phyloP scores from a whole-genome alignment of 2,888 invertebrate species.

The Odontocerum albicorne region DNA sequence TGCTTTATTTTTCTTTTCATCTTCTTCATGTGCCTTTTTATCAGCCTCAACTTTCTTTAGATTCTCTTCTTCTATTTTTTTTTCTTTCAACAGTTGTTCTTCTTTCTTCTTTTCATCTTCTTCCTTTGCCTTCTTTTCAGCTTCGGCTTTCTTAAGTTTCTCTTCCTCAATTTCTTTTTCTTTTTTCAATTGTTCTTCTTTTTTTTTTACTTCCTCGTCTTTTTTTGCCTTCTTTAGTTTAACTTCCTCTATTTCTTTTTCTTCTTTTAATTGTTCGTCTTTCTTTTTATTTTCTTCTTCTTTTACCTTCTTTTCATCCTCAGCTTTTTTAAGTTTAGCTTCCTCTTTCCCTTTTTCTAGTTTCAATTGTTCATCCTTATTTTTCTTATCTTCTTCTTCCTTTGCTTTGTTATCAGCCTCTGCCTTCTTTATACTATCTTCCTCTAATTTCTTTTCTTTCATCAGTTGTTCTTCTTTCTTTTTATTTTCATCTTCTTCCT shows the following conservation, averaged over 20 bases:
- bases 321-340: no score
- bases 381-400: conserved; percentile 28
- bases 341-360: not conserved
- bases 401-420: conserved; percentile 20
- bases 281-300: conserved; percentile 6
- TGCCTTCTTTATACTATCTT: conserved; percentile 14
- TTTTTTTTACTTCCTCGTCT: no score
- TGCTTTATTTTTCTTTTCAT: conserved; percentile 19
- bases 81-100: conserved; percentile 29
- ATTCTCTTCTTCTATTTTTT: conserved; percentile 31
- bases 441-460: conserved; percentile 32
- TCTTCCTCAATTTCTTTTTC: conserved; percentile 31
- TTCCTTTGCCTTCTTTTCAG: conserved; percentile 29
- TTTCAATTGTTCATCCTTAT: not conserved
- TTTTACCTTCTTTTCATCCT: conserved; percentile 38
- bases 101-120: conserved; percentile 35
- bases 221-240: conserved; percentile 28
- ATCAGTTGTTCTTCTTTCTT: conserved; percentile 30
- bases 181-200: conserved; percentile 31
- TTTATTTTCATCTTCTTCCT: conserved; percentile 34
- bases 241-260: conserved; percentile 25
- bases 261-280: conserved; percentile 13
- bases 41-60: conserved; percentile 10
- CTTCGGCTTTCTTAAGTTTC: conserved; percentile 30
- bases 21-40: conserved; percentile 24